phyloP scores from a whole-genome alignment of 2,797 vertebrate genomes.

The Schizopygopsis pylzovi region DNA sequence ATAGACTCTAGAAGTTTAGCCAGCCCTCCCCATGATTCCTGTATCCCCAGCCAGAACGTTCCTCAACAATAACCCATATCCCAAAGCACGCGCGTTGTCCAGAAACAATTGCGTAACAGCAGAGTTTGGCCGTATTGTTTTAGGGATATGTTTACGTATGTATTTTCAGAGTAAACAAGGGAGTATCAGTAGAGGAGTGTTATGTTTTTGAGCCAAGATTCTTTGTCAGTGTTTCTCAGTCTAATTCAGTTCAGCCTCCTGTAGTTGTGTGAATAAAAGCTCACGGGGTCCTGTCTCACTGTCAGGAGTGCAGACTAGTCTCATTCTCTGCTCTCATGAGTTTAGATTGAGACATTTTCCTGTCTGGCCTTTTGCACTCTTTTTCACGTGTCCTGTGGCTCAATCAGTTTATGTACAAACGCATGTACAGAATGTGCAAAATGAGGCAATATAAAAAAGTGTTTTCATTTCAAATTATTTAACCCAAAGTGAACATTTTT shows the following conservation, averaged over 20 bases:
- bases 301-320: conserved; percentile 48
- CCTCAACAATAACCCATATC: conserved; percentile 68
- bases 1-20: conserved; percentile 37
- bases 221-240: conserved; percentile 38
- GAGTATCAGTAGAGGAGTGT: conserved; percentile 31
- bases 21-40: conserved; percentile 48
- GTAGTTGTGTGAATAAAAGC: conserved; percentile 53
- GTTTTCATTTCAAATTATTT: not conserved
- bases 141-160: conserved; percentile 59
- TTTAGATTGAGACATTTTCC: conserved; percentile 68
- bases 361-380: conserved; percentile 24
- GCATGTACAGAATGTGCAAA: not conserved
- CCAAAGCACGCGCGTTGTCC: conserved; percentile 64
- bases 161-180: conserved; percentile 68
- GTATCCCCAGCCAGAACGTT: conserved; percentile 56
- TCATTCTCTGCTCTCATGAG: conserved; percentile 54
- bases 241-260: conserved; percentile 41
- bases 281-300: conserved; percentile 36
- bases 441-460: not conserved
- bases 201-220: conserved; percentile 63
- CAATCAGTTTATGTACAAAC: not conserved
- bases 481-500: not conserved
- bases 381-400: not conserved
- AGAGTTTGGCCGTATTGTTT: conserved; percentile 61
- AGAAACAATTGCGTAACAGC: conserved; percentile 75